Base-by-base conservation (phyloP, 2,888 invertebrate genomes). In the Ochropleura plecta region DNA sequence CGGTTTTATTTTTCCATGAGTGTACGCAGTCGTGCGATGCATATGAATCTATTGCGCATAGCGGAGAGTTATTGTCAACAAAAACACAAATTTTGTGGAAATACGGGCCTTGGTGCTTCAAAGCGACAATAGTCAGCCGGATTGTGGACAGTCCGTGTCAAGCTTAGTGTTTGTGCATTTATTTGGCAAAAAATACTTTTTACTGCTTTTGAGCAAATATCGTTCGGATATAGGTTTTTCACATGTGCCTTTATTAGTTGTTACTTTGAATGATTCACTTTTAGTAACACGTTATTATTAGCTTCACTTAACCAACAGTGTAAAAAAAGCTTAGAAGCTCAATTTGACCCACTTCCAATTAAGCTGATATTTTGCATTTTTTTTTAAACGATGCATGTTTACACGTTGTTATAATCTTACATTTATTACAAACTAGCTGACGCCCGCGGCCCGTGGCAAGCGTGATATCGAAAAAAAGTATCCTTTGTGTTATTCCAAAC, bases 81-180 rank as follows among this genome's bases (percentile, higher is more conserved):
- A 67, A 85, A 82, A 82, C 70, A 69, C 68, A 64, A 75, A 75
- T 83, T 82, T 75, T 51, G 79, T 64, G 69, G 83, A 72, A 84
- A 81, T 73, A 71, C 63, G 63, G 53, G 59, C 73, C 46, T 81
- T 68, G 48, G 53, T 48, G 64, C 66, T 14, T 78, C 70, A 55
- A 62, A 49, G 72, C 40, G 72, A 77, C 73, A 64, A 84, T 81
- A 67, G 65, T 46, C 69, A 63, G 64, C 42, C 59, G 68, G 67
- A 68, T 72, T 70, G 81, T 78, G 72, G 65, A 72, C 72, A 57
- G 53, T 53, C 60, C 70, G 72, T 82, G 78, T 74, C 72, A 75
- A 68, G 67, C 78, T 82, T 82, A 74, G 70, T 83, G 67, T 77
- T 84, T 72, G 72, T 51, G 55, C 72, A 81, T 72, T 84, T 76